Conservation (phyloP, 2,113 vertebrate genomes). For the Peucedramus taeniatus region DNA sequence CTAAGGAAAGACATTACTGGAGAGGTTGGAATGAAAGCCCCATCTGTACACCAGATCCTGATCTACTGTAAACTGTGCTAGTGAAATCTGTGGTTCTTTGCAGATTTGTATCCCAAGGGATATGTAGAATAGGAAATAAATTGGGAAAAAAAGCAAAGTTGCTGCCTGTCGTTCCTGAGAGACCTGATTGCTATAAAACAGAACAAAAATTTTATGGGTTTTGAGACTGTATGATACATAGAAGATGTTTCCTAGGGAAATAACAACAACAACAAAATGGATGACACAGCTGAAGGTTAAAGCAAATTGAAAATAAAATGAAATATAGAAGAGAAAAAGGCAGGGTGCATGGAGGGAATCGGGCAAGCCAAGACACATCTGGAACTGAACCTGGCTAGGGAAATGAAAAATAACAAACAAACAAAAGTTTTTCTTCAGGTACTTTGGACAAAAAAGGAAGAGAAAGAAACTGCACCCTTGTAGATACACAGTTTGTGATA, state of each 20-base stretch:
- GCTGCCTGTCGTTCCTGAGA: neutral
- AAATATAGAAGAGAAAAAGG: neutral
- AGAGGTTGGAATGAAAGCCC: neutral
- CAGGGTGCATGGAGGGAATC: neutral
- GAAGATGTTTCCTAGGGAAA: neutral
- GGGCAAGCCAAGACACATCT: neutral
- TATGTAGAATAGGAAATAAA: neutral
- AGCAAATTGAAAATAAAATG: neutral
- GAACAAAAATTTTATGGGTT: neutral
- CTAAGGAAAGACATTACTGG: neutral
- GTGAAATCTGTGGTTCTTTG: neutral
- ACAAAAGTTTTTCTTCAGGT: neutral
- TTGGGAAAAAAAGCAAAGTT: neutral
- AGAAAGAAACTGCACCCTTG: neutral
- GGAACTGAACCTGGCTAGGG: neutral
- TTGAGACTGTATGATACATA: neutral
- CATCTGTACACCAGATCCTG: neutral
- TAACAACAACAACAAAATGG: neutral
- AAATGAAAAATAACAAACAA: neutral
- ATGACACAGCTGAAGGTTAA: neutral
- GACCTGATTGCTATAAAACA: neutral
- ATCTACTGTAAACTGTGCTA: neutral
- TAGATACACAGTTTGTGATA: too few species aligned
- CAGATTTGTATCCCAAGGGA: neutral
- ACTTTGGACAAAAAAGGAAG: neutral